Percentiles rank a stretch among this genome's conserved stretches.
Evolutionary conservation across 2,113 vertebrate genomes (phyloP).

Genomic region (Pelusios castaneus): DNA sequence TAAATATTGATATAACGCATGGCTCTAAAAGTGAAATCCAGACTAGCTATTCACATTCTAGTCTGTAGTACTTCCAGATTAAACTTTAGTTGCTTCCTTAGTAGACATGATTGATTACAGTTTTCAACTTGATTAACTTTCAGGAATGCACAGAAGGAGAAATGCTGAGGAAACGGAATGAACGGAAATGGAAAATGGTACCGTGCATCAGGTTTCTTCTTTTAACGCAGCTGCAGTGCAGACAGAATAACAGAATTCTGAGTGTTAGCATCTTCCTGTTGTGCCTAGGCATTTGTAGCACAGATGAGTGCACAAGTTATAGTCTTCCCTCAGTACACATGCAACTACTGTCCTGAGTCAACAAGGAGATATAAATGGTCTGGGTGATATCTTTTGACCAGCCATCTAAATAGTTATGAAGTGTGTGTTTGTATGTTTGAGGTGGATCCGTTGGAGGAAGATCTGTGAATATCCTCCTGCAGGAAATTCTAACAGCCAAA

Average conservation of each 20-base stretch:
- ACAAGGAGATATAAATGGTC: not conserved
- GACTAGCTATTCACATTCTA: slow-evolving; percentile 19
- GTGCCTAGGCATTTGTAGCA: not conserved
- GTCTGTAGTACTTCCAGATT: slow-evolving; percentile 29
- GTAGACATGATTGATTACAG: slow-evolving; percentile 52
- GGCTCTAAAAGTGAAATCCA: slow-evolving; percentile 22
- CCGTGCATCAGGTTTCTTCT: not conserved
- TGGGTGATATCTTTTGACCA: not conserved
- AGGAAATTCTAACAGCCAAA: not conserved
- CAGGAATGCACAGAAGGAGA: slow-evolving; percentile 51
- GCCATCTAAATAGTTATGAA: not conserved
- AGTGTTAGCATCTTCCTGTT: not conserved
- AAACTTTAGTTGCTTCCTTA: slow-evolving; percentile 36
- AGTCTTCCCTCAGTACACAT: accelerated
- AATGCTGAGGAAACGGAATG: slow-evolving; percentile 28
- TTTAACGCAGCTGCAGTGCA: not conserved
- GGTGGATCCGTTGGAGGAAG: not conserved
- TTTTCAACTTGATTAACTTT: slow-evolving; percentile 65
- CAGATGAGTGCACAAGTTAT: not conserved
- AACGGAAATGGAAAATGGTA: slow-evolving; percentile 30
- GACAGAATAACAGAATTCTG: not conserved
- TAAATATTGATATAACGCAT: slow-evolving; percentile 42
- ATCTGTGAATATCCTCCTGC: not conserved
- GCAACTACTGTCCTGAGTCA: not conserved
- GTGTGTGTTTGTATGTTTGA: not conserved